These are phyloP conservation scores for Cheirogaleus major DNA, from an alignment of 2,797 vertebrate species.

Conservation along the genomic window DNA sequence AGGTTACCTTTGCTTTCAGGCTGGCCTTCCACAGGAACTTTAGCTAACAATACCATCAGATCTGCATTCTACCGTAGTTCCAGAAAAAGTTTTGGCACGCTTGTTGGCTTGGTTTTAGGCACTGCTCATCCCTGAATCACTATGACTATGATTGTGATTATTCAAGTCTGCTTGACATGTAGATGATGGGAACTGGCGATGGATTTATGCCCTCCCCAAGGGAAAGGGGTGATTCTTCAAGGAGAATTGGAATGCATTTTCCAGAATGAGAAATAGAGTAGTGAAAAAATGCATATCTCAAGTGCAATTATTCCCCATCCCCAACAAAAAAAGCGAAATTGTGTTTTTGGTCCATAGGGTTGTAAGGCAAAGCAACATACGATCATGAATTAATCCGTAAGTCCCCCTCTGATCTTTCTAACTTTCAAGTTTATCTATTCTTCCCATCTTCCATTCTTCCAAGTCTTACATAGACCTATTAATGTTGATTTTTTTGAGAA, in stretches of 20 bases:
- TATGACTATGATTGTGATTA: background rate
- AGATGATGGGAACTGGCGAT: background rate
- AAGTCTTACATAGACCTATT: background rate
- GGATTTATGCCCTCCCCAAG: background rate
- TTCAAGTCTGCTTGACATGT: background rate
- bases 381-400: background rate
- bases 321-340: background rate
- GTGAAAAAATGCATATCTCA: background rate
- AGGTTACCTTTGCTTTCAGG: background rate
- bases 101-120: background rate
- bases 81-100: background rate
- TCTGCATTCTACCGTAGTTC: background rate
- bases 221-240: background rate
- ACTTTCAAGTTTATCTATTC: background rate
- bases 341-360: background rate
- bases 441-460: background rate
- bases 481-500: constrained; percentile 5
- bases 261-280: background rate
- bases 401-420: background rate
- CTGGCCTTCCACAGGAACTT: background rate
- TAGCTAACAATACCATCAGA: background rate
- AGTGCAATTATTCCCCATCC: background rate
- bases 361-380: background rate
- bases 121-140: background rate
- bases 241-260: background rate